Evolutionary conservation across 92 coral and sea anemone species (phyloP).

Genomic region (Montipora capitata): DNA sequence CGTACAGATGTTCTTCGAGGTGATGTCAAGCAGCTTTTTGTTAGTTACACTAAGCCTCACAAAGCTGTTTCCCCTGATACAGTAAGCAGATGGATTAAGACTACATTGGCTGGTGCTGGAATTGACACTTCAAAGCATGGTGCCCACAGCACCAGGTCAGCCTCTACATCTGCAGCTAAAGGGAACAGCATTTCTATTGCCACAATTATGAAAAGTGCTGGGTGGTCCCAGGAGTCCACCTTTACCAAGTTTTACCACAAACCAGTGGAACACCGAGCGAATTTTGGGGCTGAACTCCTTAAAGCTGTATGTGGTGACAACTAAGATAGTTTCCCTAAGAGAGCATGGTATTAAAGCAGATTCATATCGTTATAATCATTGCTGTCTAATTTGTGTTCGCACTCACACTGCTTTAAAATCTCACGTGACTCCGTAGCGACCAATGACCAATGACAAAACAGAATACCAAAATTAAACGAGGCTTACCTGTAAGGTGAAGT

Average conservation of each 20-base stretch:
- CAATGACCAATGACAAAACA: too few species aligned
- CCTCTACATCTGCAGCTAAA: slow-evolving; percentile 7
- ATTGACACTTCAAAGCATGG: slow-evolving; percentile 31
- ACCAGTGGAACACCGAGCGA: background rate
- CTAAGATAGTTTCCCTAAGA: too few species aligned
- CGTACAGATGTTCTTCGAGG: slow-evolving; percentile 12
- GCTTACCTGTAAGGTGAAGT: too few species aligned
- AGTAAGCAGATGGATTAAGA: slow-evolving; percentile 40
- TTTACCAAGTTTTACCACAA: slow-evolving; percentile 1
- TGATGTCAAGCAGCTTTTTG: slow-evolving; percentile 27
- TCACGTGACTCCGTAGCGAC: too few species aligned
- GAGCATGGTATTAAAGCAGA: too few species aligned
- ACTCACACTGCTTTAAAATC: too few species aligned
- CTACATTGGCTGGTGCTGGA: slow-evolving; percentile 4
- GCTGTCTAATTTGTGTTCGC: too few species aligned
- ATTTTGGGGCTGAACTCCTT: too few species aligned
- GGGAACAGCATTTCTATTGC: background rate
- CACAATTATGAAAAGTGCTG: slow-evolving; percentile 36
- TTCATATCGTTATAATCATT: too few species aligned
- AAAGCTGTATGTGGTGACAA: too few species aligned
- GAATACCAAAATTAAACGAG: too few species aligned
- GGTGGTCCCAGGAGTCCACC: slow-evolving; percentile 24
- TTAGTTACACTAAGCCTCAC: slow-evolving; percentile 30
- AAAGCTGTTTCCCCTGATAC: slow-evolving; percentile 38
- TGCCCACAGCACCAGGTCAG: slow-evolving; percentile 48